phyloP scores from a whole-genome alignment of 1,140 invertebrate species.

The Chironomus tepperi region DNA sequence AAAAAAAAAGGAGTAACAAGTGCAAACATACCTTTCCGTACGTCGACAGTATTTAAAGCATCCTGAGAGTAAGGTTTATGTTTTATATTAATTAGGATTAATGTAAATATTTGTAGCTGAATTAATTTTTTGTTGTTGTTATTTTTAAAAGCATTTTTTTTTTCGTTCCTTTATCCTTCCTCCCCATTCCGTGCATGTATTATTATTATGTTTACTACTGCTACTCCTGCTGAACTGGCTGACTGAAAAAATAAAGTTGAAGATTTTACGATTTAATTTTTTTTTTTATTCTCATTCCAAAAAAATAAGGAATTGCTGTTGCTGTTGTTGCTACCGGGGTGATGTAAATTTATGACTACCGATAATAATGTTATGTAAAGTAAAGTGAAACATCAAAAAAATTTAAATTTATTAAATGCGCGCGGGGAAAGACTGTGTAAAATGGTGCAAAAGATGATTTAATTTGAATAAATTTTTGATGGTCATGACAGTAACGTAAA shows the following conservation, averaged over 20 bases:
- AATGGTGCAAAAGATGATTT: conserved; percentile 1
- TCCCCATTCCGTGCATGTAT: neutral
- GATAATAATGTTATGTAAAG: neutral
- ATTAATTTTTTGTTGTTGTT: conserved; percentile 12
- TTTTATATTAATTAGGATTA: conserved; percentile 24
- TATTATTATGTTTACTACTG: neutral
- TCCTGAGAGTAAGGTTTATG: neutral
- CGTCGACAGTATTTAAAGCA: neutral
- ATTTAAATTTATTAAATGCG: neutral
- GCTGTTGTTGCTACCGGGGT: neutral
- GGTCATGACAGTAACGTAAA: neutral
- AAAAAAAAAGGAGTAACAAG: neutral
- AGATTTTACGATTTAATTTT: conserved; percentile 4
- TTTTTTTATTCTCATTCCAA: neutral
- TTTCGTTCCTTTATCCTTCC: neutral
- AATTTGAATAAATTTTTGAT: conserved; percentile 12
- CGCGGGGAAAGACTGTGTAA: neutral
- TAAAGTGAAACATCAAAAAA: neutral
- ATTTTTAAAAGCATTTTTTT: conserved; percentile 1
- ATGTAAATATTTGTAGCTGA: conserved; percentile 23
- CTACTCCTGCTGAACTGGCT: neutral
- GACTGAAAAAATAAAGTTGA: neutral
- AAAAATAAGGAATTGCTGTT: neutral
- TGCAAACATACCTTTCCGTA: neutral
- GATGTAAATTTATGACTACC: neutral